A percentile compares a stretch with the other conserved stretches of the same genome.
Evolutionary conservation across 2,888 invertebrate species (phyloP).

Genomic region (Thera obeliscata): DNA sequence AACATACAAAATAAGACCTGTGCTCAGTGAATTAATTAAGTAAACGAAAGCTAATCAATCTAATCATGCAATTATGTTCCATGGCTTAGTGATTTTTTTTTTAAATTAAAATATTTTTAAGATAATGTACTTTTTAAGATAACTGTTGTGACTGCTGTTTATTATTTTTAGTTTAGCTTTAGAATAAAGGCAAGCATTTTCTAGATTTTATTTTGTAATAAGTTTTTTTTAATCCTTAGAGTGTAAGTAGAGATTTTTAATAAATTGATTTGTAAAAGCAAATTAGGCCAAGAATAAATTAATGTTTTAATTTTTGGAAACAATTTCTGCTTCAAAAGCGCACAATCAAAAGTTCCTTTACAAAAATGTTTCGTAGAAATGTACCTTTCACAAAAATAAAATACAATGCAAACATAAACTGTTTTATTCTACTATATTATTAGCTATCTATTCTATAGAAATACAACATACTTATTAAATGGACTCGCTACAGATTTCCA

Average conservation of each 20-base stretch:
- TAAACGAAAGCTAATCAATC: too few species aligned
- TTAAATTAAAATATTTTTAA: not conserved
- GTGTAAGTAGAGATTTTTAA: not conserved
- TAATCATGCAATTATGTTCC: too few species aligned
- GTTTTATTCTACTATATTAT: conserved; percentile 4
- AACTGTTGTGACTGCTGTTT: not conserved
- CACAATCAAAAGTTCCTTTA: not conserved
- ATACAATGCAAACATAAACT: not conserved
- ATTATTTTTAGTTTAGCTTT: not conserved
- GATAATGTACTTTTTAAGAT: not conserved
- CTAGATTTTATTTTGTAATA: not conserved
- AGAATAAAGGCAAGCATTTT: not conserved
- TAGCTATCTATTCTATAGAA: not conserved
- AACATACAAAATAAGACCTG: too few species aligned
- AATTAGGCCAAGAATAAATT: not conserved
- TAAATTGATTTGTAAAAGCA: not conserved
- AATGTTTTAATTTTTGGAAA: not conserved
- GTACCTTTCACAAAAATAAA: conserved; percentile 2
- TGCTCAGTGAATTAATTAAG: too few species aligned
- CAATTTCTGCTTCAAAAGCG: not conserved
- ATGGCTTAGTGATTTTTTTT: too few species aligned
- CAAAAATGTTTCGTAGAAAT: not conserved
- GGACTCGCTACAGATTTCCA: not conserved
- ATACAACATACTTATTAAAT: not conserved
- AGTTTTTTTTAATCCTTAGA: not conserved